Conservation (phyloP, 2,888 invertebrate genomes). For the Furcula furcula region DNA sequence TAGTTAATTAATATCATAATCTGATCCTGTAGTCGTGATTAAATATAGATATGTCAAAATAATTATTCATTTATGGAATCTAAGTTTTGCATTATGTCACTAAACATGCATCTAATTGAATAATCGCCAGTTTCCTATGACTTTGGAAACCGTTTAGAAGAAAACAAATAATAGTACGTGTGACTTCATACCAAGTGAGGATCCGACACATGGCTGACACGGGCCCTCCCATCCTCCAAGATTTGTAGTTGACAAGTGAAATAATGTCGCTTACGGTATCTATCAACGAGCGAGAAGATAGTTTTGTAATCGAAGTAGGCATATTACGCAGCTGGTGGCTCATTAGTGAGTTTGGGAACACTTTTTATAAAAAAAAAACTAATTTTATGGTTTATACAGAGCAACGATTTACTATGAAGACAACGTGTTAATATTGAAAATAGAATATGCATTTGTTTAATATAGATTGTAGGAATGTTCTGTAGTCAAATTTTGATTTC, state of each 20-base stretch:
- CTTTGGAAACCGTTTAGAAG: constrained; percentile 20
- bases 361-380: too few species aligned
- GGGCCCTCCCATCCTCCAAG: constrained; percentile 64
- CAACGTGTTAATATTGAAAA: not conserved
- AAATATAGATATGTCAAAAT: too few species aligned
- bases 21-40: too few species aligned
- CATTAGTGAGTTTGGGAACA: not conserved
- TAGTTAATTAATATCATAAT: too few species aligned
- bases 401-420: not conserved
- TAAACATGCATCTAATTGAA: too few species aligned
- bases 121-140: constrained; percentile 27
- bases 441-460: not conserved
- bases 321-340: constrained; percentile 2
- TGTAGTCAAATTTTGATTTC: too few species aligned
- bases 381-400: too few species aligned
- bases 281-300: constrained; percentile 34
- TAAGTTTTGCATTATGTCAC: too few species aligned
- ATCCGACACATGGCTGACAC: constrained; percentile 68
- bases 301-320: constrained; percentile 23
- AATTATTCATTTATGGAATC: too few species aligned
- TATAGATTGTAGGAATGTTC: too few species aligned
- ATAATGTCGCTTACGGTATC: constrained; percentile 53
- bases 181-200: constrained; percentile 63
- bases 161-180: constrained; percentile 52
- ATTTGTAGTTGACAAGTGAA: constrained; percentile 75